phyloP scores from a whole-genome alignment of 2,888 invertebrate species.

The Andrena trimmerana region DNA sequence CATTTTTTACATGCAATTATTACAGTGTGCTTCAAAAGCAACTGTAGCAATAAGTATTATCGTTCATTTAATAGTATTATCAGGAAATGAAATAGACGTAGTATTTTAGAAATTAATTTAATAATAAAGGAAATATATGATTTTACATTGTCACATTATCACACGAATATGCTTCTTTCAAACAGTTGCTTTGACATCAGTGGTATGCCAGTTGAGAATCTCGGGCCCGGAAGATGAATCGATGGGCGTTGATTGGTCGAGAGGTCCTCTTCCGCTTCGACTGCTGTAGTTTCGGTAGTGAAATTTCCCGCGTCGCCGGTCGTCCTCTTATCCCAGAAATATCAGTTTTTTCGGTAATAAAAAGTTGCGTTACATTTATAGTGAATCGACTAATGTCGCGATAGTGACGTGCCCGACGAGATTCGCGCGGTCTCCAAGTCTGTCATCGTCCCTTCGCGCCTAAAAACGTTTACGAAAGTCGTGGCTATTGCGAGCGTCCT shows the following conservation, averaged over 20 bases:
- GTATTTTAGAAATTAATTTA: background rate
- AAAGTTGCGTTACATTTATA: background rate
- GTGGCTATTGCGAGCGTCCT: background rate
- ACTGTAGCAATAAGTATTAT: background rate
- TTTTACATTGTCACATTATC: background rate
- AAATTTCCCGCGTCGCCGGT: conserved; percentile 13
- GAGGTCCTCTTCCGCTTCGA: conserved; percentile 36
- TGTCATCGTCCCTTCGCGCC: no score
- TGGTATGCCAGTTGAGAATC: conserved; percentile 32
- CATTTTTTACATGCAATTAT: background rate
- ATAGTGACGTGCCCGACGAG: background rate
- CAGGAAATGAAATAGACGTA: background rate
- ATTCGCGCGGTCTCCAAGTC: background rate
- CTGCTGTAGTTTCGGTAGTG: conserved; percentile 24
- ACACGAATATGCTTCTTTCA: background rate
- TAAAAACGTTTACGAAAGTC: background rate
- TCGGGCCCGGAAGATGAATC: conserved; percentile 16
- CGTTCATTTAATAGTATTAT: background rate
- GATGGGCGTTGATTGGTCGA: conserved; percentile 46
- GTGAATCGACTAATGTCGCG: background rate
- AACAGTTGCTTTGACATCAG: conserved; percentile 9
- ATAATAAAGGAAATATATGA: background rate
- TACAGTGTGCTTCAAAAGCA: background rate
- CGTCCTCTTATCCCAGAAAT: background rate
- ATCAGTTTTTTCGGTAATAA: background rate